These are phyloP conservation scores for Rana temporaria DNA, from an alignment of 2,113 vertebrate genomes.

Conservation along the genomic window DNA sequence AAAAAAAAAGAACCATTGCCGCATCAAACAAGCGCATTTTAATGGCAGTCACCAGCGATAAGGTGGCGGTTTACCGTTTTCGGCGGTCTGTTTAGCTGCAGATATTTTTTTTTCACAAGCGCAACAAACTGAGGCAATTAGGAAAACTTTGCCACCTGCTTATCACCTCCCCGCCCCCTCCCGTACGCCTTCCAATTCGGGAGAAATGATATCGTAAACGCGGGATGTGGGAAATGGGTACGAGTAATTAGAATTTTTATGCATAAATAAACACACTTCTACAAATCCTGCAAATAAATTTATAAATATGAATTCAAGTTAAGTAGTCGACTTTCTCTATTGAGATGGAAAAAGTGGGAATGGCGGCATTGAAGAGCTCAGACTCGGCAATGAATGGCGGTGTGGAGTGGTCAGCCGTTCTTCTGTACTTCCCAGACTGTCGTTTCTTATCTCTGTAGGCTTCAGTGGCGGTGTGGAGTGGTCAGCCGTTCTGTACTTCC, in stretches of 20 bases:
- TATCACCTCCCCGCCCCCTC: slow-evolving; percentile 16
- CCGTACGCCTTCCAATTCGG: background rate
- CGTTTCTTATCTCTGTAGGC: no score
- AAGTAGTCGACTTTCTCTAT: background rate
- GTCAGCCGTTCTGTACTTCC: background rate
- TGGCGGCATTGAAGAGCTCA: background rate
- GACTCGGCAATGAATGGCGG: background rate
- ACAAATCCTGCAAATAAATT: background rate
- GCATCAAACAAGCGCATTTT: background rate
- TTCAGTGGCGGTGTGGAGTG: background rate
- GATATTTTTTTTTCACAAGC: slow-evolving; percentile 5
- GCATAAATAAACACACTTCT: background rate
- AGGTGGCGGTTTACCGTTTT: background rate
- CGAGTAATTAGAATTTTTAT: background rate
- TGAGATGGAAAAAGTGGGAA: background rate
- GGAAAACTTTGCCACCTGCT: slow-evolving; percentile 14
- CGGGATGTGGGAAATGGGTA: background rate
- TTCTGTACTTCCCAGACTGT: background rate
- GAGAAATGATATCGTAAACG: background rate
- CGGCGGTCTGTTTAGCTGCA: slow-evolving; percentile 40
- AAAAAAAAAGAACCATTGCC: background rate
- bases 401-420: background rate
- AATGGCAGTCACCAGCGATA: slow-evolving; percentile 36
- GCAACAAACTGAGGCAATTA: slow-evolving; percentile 26
- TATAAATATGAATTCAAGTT: background rate